phyloP scores from a whole-genome alignment of 1,140 invertebrate genomes.

The Himalopsyche phryganea region DNA sequence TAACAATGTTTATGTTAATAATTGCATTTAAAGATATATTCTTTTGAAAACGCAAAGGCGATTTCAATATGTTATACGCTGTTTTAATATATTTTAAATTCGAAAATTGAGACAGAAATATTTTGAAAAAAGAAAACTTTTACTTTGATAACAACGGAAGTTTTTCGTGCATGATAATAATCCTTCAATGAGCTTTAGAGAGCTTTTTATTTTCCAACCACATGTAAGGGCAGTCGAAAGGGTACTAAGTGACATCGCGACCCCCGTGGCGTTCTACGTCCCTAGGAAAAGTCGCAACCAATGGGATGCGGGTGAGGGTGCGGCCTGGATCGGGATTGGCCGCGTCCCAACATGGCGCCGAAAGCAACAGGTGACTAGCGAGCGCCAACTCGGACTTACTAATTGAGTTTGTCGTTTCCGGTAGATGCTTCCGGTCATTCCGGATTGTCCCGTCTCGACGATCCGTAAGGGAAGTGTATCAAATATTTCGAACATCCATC shows the following conservation, averaged over 20 bases:
- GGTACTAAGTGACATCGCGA: slow-evolving; percentile 10
- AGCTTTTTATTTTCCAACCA: slow-evolving; percentile 9
- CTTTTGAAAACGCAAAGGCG: too few relatives aligned
- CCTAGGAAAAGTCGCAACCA: slow-evolving; percentile 6
- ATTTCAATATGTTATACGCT: too few relatives aligned
- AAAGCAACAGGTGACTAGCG: slow-evolving; percentile 24
- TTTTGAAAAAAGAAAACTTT: too few relatives aligned
- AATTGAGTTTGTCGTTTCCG: slow-evolving; percentile 34
- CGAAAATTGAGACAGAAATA: too few relatives aligned
- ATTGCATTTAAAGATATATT: too few relatives aligned
- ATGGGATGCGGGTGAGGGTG: slow-evolving; percentile 16
- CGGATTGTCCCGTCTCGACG: slow-evolving; percentile 21
- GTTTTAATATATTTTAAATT: too few relatives aligned
- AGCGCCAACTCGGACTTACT: slow-evolving; percentile 15
- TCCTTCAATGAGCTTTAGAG: background rate
- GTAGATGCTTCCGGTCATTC: slow-evolving; percentile 15
- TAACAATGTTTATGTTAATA: too few relatives aligned
- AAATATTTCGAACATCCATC: too few relatives aligned
- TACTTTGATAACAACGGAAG: too few relatives aligned
- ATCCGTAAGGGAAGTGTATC: background rate
- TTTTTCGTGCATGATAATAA: too few relatives aligned
- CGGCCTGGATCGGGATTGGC: slow-evolving; percentile 18
- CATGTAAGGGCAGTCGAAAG: slow-evolving; percentile 4
- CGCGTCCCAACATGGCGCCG: slow-evolving; percentile 28
- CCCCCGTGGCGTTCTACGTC: background rate